Evolutionary conservation across 2,797 vertebrate species (phyloP), one percentile per base, ranked within the genome.

Genomic region (Dallia pectoralis): DNA sequence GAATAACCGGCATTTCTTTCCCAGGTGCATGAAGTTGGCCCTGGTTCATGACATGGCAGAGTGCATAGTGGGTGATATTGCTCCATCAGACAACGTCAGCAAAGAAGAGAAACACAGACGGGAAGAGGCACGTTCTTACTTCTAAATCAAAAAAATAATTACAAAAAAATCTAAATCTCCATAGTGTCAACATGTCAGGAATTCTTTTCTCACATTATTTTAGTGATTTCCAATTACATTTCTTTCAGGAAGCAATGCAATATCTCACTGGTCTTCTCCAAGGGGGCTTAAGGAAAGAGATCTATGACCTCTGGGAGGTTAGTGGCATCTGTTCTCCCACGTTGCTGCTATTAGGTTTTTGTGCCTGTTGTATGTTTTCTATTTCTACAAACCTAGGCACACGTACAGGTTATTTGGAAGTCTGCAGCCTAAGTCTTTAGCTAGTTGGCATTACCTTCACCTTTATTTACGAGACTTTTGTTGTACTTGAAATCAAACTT

Each of bases 41-140:
- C 89, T 99, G 80, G 95, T 99, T 81, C 98, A 99, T 0, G 98
- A 99, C 87, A 95, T 99, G 95, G 97, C 98, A 78, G 98, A 99
- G 82, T 97, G 96, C 88, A 98, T 99, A 81, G 98, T 98, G 81
- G 98, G 98, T 86, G 98, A 99, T 81, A 98, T 99, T 70, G 93
- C 98, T 68, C 98, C 98, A 15, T 89, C 93, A 69, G 97, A 99
- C 89, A 99, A 98, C 72, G n/a, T 99, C 80, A 95, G 95, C 76
- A 99, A 98, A 91, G 92, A 93, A 72, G 97, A 98, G 87, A 99
- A 99, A 79, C 96, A 97, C 89, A 92, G 91, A 71, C 88, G 92
- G 87, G 97, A 99, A 87, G 88, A 98, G 94, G 97, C 91, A 65
- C 83, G 89, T 91, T 63, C 83, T 89, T 44, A 66, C 3, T 59